These are phyloP conservation scores for Scaptomyza pallida DNA, from an alignment of 1,140 invertebrate genomes.

Conservation along the genomic window DNA sequence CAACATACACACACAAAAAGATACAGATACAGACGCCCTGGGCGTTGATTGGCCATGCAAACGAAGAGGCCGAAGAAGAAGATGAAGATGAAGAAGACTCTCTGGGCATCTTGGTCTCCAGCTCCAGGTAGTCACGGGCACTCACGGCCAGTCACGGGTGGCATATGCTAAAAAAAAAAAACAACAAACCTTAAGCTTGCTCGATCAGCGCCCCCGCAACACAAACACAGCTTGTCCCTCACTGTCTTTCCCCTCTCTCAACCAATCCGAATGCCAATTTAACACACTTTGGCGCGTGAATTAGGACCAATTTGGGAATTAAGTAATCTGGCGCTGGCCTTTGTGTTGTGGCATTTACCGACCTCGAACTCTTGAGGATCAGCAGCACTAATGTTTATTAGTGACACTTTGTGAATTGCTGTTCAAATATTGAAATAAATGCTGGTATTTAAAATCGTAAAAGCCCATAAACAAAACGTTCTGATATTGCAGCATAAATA, in stretches of 20 bases:
- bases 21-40: conserved; percentile 65
- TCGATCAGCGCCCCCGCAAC: conserved; percentile 43
- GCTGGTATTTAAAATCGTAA: conserved; percentile 1
- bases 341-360: conserved; percentile 43
- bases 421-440: conserved; percentile 38
- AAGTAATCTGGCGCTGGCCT: conserved; percentile 74
- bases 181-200: background rate
- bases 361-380: background rate
- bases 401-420: conserved; percentile 61
- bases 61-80: conserved; percentile 47
- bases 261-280: conserved; percentile 63
- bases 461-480: background rate
- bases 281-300: conserved; percentile 83
- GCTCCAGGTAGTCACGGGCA: conserved; percentile 42
- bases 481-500: background rate
- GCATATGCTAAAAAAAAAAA: conserved; percentile 62
- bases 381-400: conserved; percentile 51
- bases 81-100: conserved; percentile 12
- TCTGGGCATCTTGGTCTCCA: conserved; percentile 23
- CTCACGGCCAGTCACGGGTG: conserved; percentile 70
- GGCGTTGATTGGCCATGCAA: conserved; percentile 76
- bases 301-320: conserved; percentile 82
- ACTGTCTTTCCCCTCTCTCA: conserved; percentile 3
- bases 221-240: conserved; percentile 12
- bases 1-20: conserved; percentile 57